A percentile compares a stretch with the other conserved stretches of the same genome.
Conservation (phyloP, 2,797 vertebrate species). For the Sebastolobus alascanus region DNA sequence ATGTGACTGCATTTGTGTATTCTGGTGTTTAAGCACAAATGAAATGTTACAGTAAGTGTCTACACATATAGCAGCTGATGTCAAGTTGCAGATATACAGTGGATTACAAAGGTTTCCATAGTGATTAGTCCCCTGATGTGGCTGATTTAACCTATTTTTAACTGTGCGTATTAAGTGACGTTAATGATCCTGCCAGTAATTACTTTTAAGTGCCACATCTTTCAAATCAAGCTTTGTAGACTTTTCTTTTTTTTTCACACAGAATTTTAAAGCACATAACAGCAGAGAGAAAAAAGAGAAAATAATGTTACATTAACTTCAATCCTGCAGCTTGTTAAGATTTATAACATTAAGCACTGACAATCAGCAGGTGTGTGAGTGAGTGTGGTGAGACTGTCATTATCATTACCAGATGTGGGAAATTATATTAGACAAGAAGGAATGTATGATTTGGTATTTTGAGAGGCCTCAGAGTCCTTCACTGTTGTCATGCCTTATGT, state of each 20-base stretch:
- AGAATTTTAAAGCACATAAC: background rate
- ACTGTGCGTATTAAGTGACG: constrained; percentile 50
- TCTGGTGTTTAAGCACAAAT: background rate
- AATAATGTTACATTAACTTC: background rate
- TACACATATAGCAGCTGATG: background rate
- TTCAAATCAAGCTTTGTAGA: constrained; percentile 21
- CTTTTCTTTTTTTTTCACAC: background rate
- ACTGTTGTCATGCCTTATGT: background rate
- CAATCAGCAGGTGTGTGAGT: constrained; percentile 1
- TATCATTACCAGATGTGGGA: constrained; percentile 4
- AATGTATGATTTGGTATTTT: background rate
- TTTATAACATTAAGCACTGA: background rate
- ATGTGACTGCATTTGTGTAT: background rate
- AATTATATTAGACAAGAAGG: background rate
- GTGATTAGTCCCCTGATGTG: constrained; percentile 16
- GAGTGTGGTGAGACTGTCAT: constrained; percentile 1
- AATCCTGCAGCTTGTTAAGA: constrained; percentile 16
- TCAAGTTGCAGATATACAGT: constrained; percentile 13
- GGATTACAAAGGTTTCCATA: constrained; percentile 33
- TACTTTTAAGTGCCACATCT: constrained; percentile 26
- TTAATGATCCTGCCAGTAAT: constrained; percentile 38
- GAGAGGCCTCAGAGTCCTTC: too few species aligned
- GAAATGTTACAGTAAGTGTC: background rate
- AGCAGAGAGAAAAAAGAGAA: background rate
- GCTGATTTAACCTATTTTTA: constrained; percentile 40